Evolutionary conservation across 2,113 vertebrate genomes (phyloP), one percentile per base, ranked within the genome.

Genomic region (Phalacrocorax pelagicus): DNA sequence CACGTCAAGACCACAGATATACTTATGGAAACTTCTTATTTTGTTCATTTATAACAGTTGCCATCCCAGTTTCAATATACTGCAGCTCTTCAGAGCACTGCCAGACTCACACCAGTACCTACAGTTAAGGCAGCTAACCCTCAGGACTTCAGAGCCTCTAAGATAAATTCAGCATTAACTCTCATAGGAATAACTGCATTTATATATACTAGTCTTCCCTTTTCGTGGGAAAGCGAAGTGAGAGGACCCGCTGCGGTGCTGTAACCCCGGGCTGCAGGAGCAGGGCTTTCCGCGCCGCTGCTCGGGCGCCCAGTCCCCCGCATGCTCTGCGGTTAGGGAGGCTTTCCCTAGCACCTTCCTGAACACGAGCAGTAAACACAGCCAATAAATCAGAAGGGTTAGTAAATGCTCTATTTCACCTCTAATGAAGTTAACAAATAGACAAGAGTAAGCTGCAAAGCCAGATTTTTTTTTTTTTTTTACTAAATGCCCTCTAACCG

Each of bases 371-470:
- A 42, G 8, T 2, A 40, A 55, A 79, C 6, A 11, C 12, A 58
- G 3, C 4, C 12, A 14, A 4, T 3, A 57, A 61, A 11, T 5
- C 40, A 27, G 42, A 63, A 52, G 2, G 1, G 22, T 11, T 8
- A 6, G 2, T 4, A 59, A 79, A 6, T 0, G 0, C 13, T 40
- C 6, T 1, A 7, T 29, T 83, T 18, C 0, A 7, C 4, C 49
- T 20, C 34, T 8, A 73, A 17, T 3, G 22, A 10, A 77, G 6
- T 6, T 6, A 29, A 6, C 11, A 22, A 19, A 9, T 0, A 23
- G 2, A 36, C 19, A 10, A 10, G 10, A 57, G 1, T 6, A 11
- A 44, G 1, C 8, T 17, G 1, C 3, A 46, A 80, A 46, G 2
- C 3, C 23, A 6, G 1, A 5, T 24, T 40, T 13, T 11, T 22